Conservation (phyloP, 92 coral and sea anemone species). For the Porites lobata region DNA sequence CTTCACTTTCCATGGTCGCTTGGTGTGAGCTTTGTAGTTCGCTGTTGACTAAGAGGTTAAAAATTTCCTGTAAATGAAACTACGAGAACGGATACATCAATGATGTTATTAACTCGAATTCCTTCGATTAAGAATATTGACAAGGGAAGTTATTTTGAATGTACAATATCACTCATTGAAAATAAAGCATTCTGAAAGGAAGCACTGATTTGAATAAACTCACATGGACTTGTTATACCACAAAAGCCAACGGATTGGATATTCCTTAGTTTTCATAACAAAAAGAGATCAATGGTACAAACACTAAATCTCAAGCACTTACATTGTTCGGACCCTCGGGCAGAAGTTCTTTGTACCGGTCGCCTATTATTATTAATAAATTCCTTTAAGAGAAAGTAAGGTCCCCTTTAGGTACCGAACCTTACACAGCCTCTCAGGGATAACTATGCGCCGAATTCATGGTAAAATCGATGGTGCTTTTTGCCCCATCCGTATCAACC, state of each 20-base stretch:
- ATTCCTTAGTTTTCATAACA: constrained; percentile 14
- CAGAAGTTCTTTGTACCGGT: neutral
- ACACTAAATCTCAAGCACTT: constrained; percentile 39
- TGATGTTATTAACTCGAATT: constrained; percentile 7
- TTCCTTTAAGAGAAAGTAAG: neutral
- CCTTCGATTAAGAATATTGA: constrained; percentile 9
- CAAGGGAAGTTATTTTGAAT: neutral
- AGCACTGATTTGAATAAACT: constrained; percentile 22
- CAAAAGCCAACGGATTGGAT: constrained; percentile 1
- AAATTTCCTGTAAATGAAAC: neutral
- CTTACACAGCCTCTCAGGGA: neutral
- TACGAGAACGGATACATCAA: neutral
- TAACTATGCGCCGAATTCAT: neutral
- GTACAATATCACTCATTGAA: constrained; percentile 19
- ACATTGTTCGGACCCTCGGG: constrained; percentile 28
- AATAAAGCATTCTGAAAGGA: neutral
- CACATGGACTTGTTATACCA: constrained; percentile 24
- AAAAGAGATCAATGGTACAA: constrained; percentile 25
- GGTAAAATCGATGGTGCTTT: neutral
- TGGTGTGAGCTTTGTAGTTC: neutral
- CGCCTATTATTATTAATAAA: neutral
- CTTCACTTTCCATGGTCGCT: constrained; percentile 16
- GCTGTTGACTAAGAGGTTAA: constrained; percentile 18
- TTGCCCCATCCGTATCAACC: constrained; percentile 4
- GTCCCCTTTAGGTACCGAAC: neutral